These are phyloP conservation scores for Neogale vison DNA, from an alignment of 2,113 vertebrate species.

Conservation along the genomic window DNA sequence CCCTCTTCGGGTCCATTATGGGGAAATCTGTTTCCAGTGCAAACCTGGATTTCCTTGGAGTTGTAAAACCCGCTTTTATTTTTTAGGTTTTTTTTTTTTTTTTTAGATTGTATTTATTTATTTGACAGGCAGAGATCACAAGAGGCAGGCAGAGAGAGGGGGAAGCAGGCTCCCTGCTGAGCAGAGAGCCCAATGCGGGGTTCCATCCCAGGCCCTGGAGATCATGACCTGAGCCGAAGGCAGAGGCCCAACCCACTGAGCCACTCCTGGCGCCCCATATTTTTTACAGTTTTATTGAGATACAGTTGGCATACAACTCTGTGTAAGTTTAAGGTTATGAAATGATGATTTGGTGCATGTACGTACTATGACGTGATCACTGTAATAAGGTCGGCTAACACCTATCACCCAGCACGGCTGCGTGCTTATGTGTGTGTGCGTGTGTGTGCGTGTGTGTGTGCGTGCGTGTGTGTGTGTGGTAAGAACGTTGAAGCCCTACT, in stretches of 20 bases:
- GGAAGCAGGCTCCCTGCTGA: too few species aligned
- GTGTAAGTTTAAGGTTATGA: neutral
- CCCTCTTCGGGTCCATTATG: neutral
- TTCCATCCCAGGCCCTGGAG: too few species aligned
- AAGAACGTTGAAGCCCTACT: neutral
- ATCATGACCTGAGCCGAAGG: too few species aligned
- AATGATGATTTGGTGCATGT: neutral
- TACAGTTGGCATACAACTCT: neutral
- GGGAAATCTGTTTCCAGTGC: neutral
- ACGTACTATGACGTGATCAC: neutral
- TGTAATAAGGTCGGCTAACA: too few species aligned
- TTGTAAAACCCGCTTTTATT: neutral
- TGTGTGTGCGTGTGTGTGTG: neutral
- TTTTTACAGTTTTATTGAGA: neutral
- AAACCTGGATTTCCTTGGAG: conserved; percentile 46
- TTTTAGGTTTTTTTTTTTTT: neutral
- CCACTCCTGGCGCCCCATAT: too few species aligned
- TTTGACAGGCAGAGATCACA: too few species aligned
- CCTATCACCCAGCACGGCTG: neutral
- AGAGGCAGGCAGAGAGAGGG: too few species aligned
- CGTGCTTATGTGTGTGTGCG: neutral
- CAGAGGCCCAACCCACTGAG: too few species aligned
- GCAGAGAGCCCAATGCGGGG: too few species aligned
- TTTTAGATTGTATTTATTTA: too few species aligned
- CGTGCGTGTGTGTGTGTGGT: neutral